phyloP scores from a whole-genome alignment of 2,113 vertebrate genomes.

The Balaenoptera acutorostrata region DNA sequence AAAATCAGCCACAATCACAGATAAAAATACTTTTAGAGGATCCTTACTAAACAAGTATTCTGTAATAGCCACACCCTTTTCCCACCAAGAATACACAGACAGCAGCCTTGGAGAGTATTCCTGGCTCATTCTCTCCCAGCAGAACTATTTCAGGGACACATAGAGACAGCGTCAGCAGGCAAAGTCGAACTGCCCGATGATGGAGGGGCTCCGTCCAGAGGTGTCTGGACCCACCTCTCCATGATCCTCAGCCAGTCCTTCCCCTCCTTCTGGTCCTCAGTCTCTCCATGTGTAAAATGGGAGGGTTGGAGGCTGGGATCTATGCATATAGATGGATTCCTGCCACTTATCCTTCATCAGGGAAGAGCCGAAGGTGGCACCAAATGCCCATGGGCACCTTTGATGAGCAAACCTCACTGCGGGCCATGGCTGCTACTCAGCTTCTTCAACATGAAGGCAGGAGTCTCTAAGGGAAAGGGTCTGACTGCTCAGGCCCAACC shows the following conservation, averaged over 20 bases:
- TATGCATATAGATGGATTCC: background rate
- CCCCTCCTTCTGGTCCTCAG: background rate
- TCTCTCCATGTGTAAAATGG: background rate
- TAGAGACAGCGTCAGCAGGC: background rate
- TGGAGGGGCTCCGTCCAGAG: background rate
- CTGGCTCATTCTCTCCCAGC: background rate
- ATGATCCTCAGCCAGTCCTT: background rate
- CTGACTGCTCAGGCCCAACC: background rate
- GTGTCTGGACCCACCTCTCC: too few species aligned
- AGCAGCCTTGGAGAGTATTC: background rate
- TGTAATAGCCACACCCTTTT: background rate
- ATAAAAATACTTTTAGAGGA: background rate
- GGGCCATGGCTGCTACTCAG: background rate
- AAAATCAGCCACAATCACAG: background rate
- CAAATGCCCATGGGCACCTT: background rate
- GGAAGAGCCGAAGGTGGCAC: background rate
- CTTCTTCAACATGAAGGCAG: background rate
- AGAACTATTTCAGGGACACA: background rate
- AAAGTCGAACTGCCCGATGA: background rate
- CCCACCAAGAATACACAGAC: background rate
- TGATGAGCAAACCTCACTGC: background rate
- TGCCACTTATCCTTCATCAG: background rate
- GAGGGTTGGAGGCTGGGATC: background rate
- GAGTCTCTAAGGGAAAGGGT: background rate
- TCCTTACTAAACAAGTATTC: background rate